Evolutionary conservation across 1,140 invertebrate species (phyloP), one percentile per base, ranked within the genome.

Genomic region (Temnothorax curvispinosus): DNA sequence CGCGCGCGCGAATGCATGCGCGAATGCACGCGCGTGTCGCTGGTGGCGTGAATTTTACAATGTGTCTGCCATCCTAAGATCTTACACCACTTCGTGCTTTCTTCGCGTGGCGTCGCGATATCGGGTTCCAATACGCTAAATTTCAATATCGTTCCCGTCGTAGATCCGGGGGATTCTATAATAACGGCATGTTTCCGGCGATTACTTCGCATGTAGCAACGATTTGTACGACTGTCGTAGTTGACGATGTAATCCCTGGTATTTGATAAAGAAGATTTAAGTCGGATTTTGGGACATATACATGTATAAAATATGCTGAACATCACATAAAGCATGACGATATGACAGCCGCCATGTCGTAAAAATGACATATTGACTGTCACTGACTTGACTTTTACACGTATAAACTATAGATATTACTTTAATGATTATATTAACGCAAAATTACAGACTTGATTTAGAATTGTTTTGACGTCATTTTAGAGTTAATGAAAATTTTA

Each of bases 131-230:
- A 65, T 54, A 50, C 64, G 41, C 32, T 52, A 62, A 54, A 89
- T 86, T 89, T 89, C 62, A 89, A 89, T 89, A 89, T 86, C 47
- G 62, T 38, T 8, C n/a, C 32, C 21, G 47, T n/a, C 50, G n/a
- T 56, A 35, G 27, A 80, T 35, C 60, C 85, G 21, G 6, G 38
- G 38, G 21, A 86, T 81, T 89, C 86, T 89, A 89, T 89, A 89
- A 89, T 89, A 89, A 89, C 50, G 85, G 52, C 74, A 32, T 88
- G 71, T 78, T 85, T 52, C 88, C 27, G 21, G 11, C 58, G 56
- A 89, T 85, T 58, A 74, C 44, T 41, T 62, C 52, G 8, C 47
- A n/a, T 41, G 38, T 47, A 38, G 21, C 47, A 54, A 32, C 69
- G 21, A 81, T 84, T 88, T 69, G 38, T 44, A 4, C 35, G 41